phyloP scores from a whole-genome alignment of 2,888 invertebrate genomes.

The Dryomyza anilis region DNA sequence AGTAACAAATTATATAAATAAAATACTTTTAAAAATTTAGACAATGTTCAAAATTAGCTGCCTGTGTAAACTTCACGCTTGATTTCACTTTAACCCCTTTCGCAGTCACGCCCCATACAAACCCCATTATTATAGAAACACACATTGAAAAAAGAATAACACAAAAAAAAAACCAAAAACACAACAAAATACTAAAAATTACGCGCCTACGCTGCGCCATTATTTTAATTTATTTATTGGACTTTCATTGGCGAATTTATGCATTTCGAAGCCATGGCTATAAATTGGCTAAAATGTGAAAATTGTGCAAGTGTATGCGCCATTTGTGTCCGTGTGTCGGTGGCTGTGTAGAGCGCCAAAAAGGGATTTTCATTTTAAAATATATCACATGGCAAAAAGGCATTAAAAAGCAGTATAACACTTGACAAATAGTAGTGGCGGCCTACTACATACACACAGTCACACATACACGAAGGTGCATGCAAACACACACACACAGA shows the following conservation, averaged over 20 bases:
- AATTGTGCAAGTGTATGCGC: conserved; percentile 45
- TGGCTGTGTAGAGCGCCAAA: conserved; percentile 36
- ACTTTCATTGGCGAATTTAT: conserved; percentile 59
- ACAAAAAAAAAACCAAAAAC: background rate
- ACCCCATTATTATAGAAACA: too few relatives aligned
- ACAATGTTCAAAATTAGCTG: too few relatives aligned
- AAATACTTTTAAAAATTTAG: background rate
- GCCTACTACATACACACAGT: background rate
- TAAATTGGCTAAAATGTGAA: conserved; percentile 58
- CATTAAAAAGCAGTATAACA: conserved; percentile 15
- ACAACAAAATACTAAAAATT: conserved; percentile 30
- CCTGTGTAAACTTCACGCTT: conserved; percentile 3
- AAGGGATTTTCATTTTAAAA: conserved; percentile 59
- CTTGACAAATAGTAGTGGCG: conserved; percentile 10
- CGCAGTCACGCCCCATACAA: background rate
- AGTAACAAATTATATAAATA: background rate
- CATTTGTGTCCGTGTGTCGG: conserved; percentile 14
- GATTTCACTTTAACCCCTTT: conserved; percentile 5
- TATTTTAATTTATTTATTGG: conserved; percentile 61
- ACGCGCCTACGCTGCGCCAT: conserved; percentile 44
- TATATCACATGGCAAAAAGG: conserved; percentile 50
- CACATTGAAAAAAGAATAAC: background rate
- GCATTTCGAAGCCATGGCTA: conserved; percentile 52
- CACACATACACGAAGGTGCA: background rate
- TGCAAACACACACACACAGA: background rate